A percentile compares a stretch with the other conserved stretches of the same genome.
These are phyloP conservation scores for Cuculus canorus DNA, from an alignment of 2,797 vertebrate genomes.

Conservation along the genomic window DNA sequence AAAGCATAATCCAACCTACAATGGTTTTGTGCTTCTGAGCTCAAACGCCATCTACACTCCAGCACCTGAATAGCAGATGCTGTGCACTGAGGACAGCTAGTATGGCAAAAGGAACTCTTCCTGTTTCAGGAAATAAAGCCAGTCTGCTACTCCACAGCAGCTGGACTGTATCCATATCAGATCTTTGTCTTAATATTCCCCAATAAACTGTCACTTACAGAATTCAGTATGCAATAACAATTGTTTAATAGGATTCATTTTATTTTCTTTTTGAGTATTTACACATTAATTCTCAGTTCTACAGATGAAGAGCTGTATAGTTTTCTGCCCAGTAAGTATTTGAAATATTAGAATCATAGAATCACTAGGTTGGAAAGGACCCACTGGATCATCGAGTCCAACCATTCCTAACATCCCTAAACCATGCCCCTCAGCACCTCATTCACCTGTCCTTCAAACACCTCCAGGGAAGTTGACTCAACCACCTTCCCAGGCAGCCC, in stretches of 20 bases:
- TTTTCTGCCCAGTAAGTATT: background rate
- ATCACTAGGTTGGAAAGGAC: too few relatives aligned
- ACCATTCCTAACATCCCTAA: too few relatives aligned
- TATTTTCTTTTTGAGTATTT: background rate
- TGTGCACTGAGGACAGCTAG: background rate
- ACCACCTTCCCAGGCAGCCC: too few relatives aligned
- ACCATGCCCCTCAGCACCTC: too few relatives aligned
- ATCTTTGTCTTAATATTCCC: background rate
- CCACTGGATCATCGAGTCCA: too few relatives aligned
- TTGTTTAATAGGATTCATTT: background rate
- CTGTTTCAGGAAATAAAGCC: background rate
- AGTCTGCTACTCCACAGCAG: background rate
- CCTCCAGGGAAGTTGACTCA: too few relatives aligned
- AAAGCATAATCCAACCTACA: background rate
- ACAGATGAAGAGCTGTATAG: background rate
- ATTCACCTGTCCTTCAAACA: too few relatives aligned
- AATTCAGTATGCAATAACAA: background rate
- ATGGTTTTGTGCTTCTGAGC: background rate
- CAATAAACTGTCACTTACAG: background rate
- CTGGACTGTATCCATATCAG: background rate
- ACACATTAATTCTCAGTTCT: background rate
- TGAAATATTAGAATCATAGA: too few relatives aligned
- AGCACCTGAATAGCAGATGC: background rate
- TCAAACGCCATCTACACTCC: background rate
- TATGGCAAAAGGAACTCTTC: background rate